Evolutionary conservation across 1,140 invertebrate species (phyloP).

Genomic region (Sinella curviseta): DNA sequence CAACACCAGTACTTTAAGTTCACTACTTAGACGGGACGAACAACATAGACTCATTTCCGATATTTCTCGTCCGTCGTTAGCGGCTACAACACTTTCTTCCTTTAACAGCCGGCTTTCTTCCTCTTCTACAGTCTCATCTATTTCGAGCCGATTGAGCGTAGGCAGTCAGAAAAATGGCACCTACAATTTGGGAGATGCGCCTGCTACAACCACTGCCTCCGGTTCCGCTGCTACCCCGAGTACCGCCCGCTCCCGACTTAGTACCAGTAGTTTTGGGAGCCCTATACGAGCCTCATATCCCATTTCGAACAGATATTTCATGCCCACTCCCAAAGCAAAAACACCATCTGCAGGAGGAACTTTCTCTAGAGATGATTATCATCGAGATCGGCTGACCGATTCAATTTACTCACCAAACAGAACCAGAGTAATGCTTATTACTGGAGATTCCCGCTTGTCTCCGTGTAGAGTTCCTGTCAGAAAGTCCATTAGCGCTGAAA

Average conservation of each 20-base stretch:
- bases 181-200: not conserved
- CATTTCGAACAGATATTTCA: not conserved
- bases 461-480: not conserved
- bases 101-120: not conserved
- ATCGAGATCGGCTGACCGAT: not conserved
- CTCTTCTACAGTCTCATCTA: not conserved
- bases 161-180: not conserved
- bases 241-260: too few relatives aligned
- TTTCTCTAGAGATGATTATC: not conserved
- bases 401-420: not conserved
- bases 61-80: not conserved
- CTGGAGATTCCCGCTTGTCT: not conserved
- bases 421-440: not conserved
- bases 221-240: too few relatives aligned
- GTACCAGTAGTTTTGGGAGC: not conserved
- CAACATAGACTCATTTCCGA: not conserved
- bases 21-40: too few relatives aligned
- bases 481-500: constrained; percentile 9
- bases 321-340: not conserved
- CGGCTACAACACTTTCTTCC: too few relatives aligned
- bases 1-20: too few relatives aligned
- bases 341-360: not conserved
- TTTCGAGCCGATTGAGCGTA: not conserved
- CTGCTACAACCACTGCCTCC: not conserved
- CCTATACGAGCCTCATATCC: not conserved